Evolutionary conservation across 1,140 invertebrate genomes (phyloP), one percentile per base, ranked within the genome.

Genomic region (Magallana gigas): DNA sequence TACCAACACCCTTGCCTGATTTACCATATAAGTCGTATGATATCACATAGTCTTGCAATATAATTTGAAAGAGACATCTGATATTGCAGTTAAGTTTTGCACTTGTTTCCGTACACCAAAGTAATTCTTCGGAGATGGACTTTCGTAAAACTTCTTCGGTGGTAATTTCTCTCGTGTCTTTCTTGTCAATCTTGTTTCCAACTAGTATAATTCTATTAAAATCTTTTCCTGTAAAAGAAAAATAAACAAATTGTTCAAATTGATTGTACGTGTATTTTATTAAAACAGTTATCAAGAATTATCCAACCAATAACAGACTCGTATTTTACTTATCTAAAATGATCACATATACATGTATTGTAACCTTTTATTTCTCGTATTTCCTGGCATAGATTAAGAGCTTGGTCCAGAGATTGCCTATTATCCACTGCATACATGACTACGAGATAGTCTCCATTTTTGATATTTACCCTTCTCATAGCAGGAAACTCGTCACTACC

Each of bases 401-500:
- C 97, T 95, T 98, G 97, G 87, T 97, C 96, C 91, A 98, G 98
- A 8, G 97, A 97, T 18, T 95, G 95, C 0, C 96, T 95, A 92
- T 98, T 97, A 62, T 96, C 97, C 8, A 98, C 96, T 88, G 98
- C 97, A 93, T 98, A 98, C 16, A 98, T 97, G 16, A 98, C 95
- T 58, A 98, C 96, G 92, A 98, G 98, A 1, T 97, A 97, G 92
- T 98, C 97, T 16, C 91, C 97, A 1, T 97, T 98, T 90, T 97
- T 97, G 93, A 99, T 98, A 16, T 97, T 98, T 8, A 98, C 95
- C 14, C 97, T 96, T 85, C 97, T 95, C 98, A 99, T 99, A 0
- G 98, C 98, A 0, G 98, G 98, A 92, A 99, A 98, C 94, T 98
- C 97, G 87, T 97, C 97, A 0, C 96, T 96, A 82, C 91, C 94